Conservation (phyloP, 2,113 vertebrate species). For the Ochotona princeps region DNA sequence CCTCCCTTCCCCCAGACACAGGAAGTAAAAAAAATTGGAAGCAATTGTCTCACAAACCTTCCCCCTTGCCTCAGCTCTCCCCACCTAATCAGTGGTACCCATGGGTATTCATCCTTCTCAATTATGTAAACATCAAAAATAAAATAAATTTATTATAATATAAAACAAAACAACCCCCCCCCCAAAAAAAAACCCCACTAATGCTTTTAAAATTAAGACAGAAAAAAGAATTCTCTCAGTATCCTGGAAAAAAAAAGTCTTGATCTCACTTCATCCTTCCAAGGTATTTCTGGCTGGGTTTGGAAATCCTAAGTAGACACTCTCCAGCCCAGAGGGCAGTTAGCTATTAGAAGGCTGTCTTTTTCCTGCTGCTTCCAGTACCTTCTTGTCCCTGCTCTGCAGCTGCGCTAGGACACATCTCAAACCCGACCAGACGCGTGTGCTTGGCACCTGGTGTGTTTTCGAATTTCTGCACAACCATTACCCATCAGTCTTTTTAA, state of each 20-base stretch:
- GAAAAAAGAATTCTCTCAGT: background rate
- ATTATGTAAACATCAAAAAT: no score
- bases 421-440: rapidly evolving
- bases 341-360: background rate
- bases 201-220: no score
- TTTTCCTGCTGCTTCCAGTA: no score
- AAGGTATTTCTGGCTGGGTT: background rate
- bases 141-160: no score
- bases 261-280: background rate
- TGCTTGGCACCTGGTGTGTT: background rate
- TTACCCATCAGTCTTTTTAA: background rate
- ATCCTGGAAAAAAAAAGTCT: background rate
- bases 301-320: background rate
- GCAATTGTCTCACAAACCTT: no score
- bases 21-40: no score
- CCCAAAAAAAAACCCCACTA: no score
- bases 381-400: background rate
- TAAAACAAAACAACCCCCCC: no score
- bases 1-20: no score
- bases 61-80: no score
- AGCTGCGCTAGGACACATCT: background rate
- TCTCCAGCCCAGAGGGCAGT: background rate
- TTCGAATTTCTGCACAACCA: background rate
- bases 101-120: no score
- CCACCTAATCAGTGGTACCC: no score